These are phyloP conservation scores for Calliphora vomitoria DNA, from an alignment of 2,888 invertebrate genomes.

Conservation along the genomic window DNA sequence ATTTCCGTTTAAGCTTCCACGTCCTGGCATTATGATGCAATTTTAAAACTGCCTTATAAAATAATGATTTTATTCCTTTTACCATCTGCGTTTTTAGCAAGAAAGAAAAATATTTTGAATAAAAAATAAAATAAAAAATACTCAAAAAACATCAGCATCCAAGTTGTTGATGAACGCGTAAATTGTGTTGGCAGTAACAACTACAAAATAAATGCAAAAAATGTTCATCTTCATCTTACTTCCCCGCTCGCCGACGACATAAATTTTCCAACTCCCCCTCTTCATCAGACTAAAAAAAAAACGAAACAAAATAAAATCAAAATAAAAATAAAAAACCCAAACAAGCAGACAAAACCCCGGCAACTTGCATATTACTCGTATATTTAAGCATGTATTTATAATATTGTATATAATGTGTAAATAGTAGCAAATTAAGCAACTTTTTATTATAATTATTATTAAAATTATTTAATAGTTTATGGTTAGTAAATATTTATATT, in stretches of 20 bases:
- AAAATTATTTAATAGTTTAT: conserved; percentile 40
- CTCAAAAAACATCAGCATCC: not conserved
- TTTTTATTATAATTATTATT: conserved; percentile 43
- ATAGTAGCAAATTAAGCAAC: conserved; percentile 42
- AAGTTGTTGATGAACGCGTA: conserved; percentile 65
- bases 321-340: no score
- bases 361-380: not conserved
- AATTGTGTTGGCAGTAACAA: conserved; percentile 64
- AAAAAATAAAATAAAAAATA: conserved; percentile 26
- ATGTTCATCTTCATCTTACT: not conserved
- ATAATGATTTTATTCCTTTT: conserved; percentile 1
- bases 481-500: conserved; percentile 41
- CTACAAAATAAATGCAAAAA: conserved; percentile 31
- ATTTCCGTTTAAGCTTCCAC: no score
- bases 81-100: not conserved
- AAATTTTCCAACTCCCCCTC: not conserved
- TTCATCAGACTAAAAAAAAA: conserved; percentile 8
- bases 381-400: not conserved
- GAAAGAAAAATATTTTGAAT: not conserved
- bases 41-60: no score
- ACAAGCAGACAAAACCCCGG: not conserved
- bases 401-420: conserved; percentile 59
- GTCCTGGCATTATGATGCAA: no score
- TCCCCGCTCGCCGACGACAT: not conserved
- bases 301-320: not conserved